These are phyloP conservation scores for Cyprinodon variegatus DNA, from an alignment of 2,113 vertebrate genomes.

Conservation along the genomic window DNA sequence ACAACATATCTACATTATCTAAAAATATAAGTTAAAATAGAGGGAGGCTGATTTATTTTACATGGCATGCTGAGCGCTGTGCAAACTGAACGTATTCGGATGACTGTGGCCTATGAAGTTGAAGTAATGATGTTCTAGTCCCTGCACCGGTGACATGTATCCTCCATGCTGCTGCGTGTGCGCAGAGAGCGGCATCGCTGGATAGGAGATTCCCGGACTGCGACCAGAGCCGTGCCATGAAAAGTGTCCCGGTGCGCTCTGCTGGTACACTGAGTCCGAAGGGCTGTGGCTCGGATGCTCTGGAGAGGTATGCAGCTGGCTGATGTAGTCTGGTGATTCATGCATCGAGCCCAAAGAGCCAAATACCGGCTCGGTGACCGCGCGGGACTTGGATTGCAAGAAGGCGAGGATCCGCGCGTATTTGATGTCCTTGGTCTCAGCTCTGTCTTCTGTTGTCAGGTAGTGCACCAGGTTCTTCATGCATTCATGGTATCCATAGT, in stretches of 20 bases:
- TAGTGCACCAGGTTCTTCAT: conserved; percentile 99
- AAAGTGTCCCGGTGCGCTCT: conserved; percentile 83
- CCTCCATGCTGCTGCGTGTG: conserved; percentile 86
- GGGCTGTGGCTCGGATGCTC: conserved; percentile 85
- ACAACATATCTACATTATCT: conserved; percentile 67
- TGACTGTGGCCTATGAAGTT: conserved; percentile 91
- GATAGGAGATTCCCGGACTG: conserved; percentile 84
- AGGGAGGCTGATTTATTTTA: conserved; percentile 63
- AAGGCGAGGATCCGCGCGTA: conserved; percentile 96
- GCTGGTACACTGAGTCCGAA: conserved; percentile 83
- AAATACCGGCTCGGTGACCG: conserved; percentile 86
- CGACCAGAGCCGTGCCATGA: conserved; percentile 87
- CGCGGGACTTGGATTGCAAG: conserved; percentile 92
- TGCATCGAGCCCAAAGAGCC: conserved; percentile 79
- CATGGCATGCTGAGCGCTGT: conserved; percentile 89
- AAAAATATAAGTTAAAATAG: conserved; percentile 74
- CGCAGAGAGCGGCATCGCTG: conserved; percentile 78
- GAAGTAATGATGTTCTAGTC: conserved; percentile 93
- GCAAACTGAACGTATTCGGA: conserved; percentile 86
- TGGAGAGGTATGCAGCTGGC: conserved; percentile 83
- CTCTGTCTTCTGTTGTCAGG: conserved; percentile 93
- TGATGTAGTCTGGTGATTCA: conserved; percentile 86
- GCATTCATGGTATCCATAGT: conserved; percentile 97
- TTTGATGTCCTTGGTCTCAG: conserved; percentile 96
- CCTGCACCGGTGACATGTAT: conserved; percentile 88